phyloP scores from a whole-genome alignment of 2,113 vertebrate species.

The Agelaius phoeniceus region DNA sequence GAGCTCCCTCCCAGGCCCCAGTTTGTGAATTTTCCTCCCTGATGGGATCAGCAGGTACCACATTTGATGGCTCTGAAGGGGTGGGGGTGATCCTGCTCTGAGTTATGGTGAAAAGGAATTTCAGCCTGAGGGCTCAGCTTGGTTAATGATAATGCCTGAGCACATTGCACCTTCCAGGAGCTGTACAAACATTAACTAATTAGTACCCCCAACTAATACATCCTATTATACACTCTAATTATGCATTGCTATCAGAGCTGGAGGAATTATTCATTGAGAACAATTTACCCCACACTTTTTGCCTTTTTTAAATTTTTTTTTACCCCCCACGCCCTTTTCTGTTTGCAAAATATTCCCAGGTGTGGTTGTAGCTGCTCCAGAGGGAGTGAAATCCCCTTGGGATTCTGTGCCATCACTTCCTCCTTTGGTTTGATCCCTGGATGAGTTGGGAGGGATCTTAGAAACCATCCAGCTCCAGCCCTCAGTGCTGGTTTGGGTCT shows the following conservation, averaged over 20 bases:
- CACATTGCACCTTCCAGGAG: slow-evolving; percentile 32
- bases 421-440: accelerated
- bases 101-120: slow-evolving; percentile 15
- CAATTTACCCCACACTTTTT: slow-evolving; percentile 36
- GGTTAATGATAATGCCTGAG: slow-evolving; percentile 59
- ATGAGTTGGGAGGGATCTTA: neutral
- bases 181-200: slow-evolving; percentile 73
- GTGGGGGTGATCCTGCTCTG: neutral
- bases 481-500: neutral
- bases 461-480: neutral
- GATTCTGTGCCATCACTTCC: accelerated
- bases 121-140: neutral
- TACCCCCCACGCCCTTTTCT: neutral
- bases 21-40: neutral
- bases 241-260: slow-evolving; percentile 48
- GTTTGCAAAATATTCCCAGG: neutral
- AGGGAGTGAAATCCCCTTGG: accelerated
- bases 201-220: slow-evolving; percentile 61
- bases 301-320: neutral
- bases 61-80: neutral
- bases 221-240: slow-evolving; percentile 22
- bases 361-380: neutral
- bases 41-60: neutral
- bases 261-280: slow-evolving; percentile 23
- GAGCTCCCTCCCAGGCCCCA: neutral